A percentile compares a stretch with the other conserved stretches of the same genome.
Conservation (phyloP, 2,113 vertebrate species). For the Calidris pygmaea region DNA sequence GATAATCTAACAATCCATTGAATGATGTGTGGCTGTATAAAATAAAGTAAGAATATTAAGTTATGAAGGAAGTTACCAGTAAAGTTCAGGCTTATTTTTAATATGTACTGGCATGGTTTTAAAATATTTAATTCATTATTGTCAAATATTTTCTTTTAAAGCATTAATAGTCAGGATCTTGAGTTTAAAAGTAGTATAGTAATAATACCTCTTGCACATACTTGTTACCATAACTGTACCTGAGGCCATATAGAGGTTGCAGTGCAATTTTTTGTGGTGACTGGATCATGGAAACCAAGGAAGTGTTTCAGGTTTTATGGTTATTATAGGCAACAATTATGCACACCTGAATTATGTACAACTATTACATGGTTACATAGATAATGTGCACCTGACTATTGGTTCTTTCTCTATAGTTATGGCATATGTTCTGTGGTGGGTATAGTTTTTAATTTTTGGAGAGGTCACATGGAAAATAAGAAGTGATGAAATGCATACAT, state of each 20-base stretch:
- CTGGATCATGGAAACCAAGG: background rate
- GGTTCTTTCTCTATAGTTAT: background rate
- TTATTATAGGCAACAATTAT: background rate
- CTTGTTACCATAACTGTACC: background rate
- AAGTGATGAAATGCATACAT: background rate
- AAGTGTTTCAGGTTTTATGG: background rate
- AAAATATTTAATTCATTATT: background rate
- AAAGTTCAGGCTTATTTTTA: background rate
- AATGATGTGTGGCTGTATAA: background rate
- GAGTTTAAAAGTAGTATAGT: background rate
- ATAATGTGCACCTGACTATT: background rate
- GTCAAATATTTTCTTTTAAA: background rate
- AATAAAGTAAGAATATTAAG: background rate
- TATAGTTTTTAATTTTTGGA: background rate
- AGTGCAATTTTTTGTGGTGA: background rate
- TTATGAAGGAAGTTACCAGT: background rate
- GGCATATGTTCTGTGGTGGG: background rate
- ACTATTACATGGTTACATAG: background rate
- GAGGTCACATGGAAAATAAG: background rate
- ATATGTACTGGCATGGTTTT: background rate
- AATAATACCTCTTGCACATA: background rate
- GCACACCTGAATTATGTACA: background rate
- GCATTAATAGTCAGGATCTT: background rate
- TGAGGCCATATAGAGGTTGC: background rate
- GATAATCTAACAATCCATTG: background rate